Evolutionary conservation across 2,888 invertebrate species (phyloP).

Genomic region (Copidosoma aretas): DNA sequence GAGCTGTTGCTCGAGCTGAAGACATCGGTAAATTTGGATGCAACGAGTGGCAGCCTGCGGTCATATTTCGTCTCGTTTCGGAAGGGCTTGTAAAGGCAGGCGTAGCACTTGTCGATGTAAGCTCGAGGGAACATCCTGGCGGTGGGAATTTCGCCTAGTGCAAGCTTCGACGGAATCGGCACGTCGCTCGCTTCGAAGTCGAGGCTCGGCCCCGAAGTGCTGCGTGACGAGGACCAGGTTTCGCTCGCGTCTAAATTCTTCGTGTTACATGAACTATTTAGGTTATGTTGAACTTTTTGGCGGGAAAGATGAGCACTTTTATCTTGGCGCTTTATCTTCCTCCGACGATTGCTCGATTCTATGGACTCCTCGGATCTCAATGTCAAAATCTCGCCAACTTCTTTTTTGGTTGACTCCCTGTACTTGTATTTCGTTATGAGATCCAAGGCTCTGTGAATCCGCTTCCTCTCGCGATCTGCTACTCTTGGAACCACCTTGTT

Average conservation of each 20-base stretch:
- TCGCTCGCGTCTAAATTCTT: too few species aligned
- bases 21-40: background rate
- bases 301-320: constrained; percentile 2
- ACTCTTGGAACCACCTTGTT: too few species aligned
- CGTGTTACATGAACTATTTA: too few species aligned
- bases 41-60: constrained; percentile 27
- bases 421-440: constrained; percentile 40
- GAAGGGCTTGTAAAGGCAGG: constrained; percentile 52
- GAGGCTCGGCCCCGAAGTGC: constrained; percentile 43
- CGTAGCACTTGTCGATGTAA: constrained; percentile 53
- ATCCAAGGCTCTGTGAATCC: constrained; percentile 46
- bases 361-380: too few species aligned
- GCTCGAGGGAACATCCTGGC: constrained; percentile 50
- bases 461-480: constrained; percentile 18
- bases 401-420: background rate
- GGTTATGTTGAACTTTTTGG: constrained; percentile 19
- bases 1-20: constrained; percentile 15
- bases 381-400: too few species aligned
- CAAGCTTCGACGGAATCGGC: background rate
- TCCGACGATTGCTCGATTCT: too few species aligned
- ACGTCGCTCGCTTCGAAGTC: constrained; percentile 30
- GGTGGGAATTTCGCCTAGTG: constrained; percentile 48
- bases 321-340: background rate
- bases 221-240: constrained; percentile 44
- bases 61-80: constrained; percentile 9